Evolutionary conservation across 2,113 vertebrate species (phyloP).

Genomic region (Leucoraja erinaceus): DNA sequence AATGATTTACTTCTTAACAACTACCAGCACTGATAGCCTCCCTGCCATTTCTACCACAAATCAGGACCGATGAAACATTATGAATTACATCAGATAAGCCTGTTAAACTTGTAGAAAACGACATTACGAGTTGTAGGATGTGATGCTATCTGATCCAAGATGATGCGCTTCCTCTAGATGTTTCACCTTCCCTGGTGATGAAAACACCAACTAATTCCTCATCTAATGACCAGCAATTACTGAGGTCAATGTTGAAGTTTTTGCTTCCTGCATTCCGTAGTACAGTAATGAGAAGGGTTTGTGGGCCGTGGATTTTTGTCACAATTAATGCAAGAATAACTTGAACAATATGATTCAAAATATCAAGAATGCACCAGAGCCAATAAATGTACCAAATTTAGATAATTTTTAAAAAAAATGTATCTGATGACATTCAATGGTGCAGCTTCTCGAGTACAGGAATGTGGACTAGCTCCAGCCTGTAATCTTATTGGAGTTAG

Average conservation of each 20-base stretch:
- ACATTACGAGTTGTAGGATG: neutral
- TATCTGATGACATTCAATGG: neutral
- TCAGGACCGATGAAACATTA: neutral
- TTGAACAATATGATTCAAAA: too few species aligned
- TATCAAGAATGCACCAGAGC: too few species aligned
- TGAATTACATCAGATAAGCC: neutral
- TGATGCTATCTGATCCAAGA: neutral
- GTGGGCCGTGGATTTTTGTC: neutral
- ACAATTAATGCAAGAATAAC: neutral
- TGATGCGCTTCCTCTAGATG: neutral
- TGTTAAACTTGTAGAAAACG: neutral
- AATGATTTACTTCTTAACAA: neutral
- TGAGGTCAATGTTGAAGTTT: neutral
- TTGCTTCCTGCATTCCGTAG: neutral
- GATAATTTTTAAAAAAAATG: too few species aligned
- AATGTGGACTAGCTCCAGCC: too few species aligned
- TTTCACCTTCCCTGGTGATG: neutral
- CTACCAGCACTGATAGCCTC: neutral
- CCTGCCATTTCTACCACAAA: neutral
- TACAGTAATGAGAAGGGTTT: neutral
- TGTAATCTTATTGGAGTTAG: neutral
- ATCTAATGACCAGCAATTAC: neutral
- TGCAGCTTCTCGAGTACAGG: neutral
- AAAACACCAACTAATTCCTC: neutral
- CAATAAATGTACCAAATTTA: too few species aligned